Conservation (phyloP, 2,888 invertebrate species). For the Platycheirus rosarum region DNA sequence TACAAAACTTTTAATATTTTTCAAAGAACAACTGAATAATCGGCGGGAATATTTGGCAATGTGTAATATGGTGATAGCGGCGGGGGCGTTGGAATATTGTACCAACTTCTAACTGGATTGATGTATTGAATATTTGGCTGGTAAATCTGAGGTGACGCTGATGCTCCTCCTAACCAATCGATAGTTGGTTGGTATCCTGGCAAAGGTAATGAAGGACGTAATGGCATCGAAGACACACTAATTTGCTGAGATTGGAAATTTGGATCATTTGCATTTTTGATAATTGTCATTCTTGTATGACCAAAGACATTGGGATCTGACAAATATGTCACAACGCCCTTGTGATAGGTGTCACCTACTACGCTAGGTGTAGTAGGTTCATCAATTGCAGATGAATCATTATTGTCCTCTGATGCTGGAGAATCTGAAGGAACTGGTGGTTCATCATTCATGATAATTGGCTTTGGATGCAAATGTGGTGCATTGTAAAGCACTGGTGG, state of each 20-base stretch:
- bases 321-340: conserved; percentile 2
- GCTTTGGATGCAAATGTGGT: background rate
- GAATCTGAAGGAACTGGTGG: background rate
- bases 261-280: background rate
- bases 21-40: conserved; percentile 12
- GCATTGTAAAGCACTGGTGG: background rate
- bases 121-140: background rate
- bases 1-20: background rate
- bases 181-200: background rate
- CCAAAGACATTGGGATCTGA: conserved; percentile 5
- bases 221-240: background rate
- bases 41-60: background rate
- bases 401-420: background rate
- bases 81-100: background rate
- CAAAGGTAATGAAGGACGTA: background rate
- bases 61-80: too few species aligned
- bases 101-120: background rate
- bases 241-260: conserved; percentile 2
- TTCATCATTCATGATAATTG: background rate
- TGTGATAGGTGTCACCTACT: background rate
- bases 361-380: background rate
- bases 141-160: too few species aligned
- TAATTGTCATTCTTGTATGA: background rate
- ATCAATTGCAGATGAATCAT: background rate
- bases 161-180: background rate